A percentile compares a stretch with the other conserved stretches of the same genome.
These are phyloP conservation scores for Brachypteracias leptosomus DNA, from an alignment of 2,113 vertebrate species.

Conservation along the genomic window DNA sequence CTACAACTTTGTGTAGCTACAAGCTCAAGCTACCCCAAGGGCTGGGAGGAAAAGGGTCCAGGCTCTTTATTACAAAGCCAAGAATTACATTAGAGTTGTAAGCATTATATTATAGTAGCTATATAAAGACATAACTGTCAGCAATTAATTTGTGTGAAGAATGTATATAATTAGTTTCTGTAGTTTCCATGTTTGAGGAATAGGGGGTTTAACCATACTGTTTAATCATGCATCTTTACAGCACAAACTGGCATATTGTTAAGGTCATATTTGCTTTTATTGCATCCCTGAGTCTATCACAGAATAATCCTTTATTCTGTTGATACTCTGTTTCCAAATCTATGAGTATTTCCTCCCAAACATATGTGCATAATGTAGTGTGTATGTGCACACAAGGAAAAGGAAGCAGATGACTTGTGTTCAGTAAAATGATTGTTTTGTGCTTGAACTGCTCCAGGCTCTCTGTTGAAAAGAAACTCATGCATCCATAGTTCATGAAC, in stretches of 20 bases:
- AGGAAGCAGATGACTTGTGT: conserved; percentile 10
- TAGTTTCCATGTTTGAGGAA: not conserved
- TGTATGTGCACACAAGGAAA: not conserved
- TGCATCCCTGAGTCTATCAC: not conserved
- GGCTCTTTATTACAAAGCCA: not conserved
- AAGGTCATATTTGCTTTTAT: conserved; percentile 15
- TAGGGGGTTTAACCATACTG: not conserved
- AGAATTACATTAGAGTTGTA: not conserved
- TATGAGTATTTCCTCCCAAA: not conserved
- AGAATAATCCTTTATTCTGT: not conserved
- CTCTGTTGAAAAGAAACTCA: not conserved
- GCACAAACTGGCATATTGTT: not conserved
- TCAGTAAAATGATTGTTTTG: not conserved
- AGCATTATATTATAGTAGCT: not conserved
- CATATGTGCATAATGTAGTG: not conserved
- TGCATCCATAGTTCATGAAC: not conserved
- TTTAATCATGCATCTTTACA: not conserved
- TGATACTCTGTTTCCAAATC: not conserved
- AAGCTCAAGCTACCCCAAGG: not conserved
- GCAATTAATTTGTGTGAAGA: not conserved
- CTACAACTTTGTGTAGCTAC: not conserved
- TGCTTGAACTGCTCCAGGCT: conserved; percentile 6
- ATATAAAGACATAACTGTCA: not conserved
- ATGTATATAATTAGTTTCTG: not conserved
- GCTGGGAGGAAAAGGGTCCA: not conserved